A percentile compares a stretch with the other conserved stretches of the same genome.
phyloP scores from a whole-genome alignment of 2,113 vertebrate species.

The Carollia perspicillata region DNA sequence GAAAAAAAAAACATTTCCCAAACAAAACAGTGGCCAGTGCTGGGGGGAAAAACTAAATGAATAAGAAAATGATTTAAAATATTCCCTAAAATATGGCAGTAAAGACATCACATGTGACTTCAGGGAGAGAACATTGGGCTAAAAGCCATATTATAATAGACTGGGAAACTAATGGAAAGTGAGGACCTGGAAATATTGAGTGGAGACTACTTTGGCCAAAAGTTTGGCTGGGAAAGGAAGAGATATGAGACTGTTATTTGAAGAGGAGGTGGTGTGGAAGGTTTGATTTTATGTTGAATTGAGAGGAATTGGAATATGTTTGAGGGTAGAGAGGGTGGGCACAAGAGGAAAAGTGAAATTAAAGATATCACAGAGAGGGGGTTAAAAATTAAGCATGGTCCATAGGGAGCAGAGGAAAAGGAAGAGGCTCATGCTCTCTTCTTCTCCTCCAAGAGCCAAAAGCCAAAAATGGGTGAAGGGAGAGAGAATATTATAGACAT shows the following conservation, averaged over 20 bases:
- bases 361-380: not conserved
- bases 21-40: not conserved
- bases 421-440: not conserved
- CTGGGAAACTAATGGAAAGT: not conserved
- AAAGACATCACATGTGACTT: not conserved
- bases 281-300: not conserved
- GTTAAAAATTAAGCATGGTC: not conserved
- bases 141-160: not conserved
- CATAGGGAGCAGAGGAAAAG: not conserved
- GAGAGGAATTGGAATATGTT: not conserved
- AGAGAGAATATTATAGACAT: not conserved
- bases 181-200: not conserved
- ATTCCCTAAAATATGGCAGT: not conserved
- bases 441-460: not conserved
- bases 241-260: not conserved
- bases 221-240: not conserved
- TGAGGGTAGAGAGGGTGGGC: not conserved
- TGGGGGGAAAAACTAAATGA: not conserved
- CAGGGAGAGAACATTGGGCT: not conserved
- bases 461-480: not conserved
- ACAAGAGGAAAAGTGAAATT: not conserved
- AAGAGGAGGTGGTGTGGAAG: not conserved
- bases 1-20: not conserved
- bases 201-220: not conserved
- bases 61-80: slow-evolving; percentile 21